Conservation (phyloP, 2,888 invertebrate species). For the Polymixis lichenea region DNA sequence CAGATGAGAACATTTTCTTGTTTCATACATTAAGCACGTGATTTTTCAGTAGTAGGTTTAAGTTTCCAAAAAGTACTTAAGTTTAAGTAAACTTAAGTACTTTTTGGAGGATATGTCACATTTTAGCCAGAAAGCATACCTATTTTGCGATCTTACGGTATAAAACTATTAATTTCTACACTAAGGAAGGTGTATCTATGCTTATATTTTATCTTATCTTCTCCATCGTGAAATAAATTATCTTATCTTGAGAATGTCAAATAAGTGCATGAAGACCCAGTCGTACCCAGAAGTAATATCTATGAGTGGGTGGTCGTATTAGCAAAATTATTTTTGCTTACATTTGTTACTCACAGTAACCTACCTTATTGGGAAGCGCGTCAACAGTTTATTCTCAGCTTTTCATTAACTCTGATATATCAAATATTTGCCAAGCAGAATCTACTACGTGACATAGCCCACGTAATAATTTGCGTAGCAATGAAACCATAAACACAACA, state of each 20-base stretch:
- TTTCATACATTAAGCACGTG: too few species aligned
- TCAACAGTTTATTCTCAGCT: background rate
- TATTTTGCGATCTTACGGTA: background rate
- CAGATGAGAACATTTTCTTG: too few species aligned
- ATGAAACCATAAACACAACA: slow-evolving; percentile 4
- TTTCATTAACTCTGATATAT: background rate
- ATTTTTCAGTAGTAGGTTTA: too few species aligned
- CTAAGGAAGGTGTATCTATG: too few species aligned
- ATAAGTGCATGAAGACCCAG: background rate
- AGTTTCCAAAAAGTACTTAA: too few species aligned
- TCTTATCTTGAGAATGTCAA: background rate
- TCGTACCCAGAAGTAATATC: background rate
- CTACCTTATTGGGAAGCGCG: background rate
- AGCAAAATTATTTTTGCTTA: background rate
- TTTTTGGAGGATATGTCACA: too few species aligned
- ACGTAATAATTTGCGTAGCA: background rate
- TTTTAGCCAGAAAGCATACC: too few species aligned
- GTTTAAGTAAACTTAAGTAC: too few species aligned
- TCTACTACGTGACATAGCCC: background rate
- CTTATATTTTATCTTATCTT: too few species aligned
- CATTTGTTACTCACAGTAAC: background rate
- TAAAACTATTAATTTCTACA: too few species aligned
- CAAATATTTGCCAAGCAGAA: background rate
- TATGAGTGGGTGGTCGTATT: background rate
- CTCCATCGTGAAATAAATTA: background rate